A percentile compares a stretch with the other conserved stretches of the same genome.
phyloP scores from a whole-genome alignment of 1,140 invertebrate species.

The Drosophila insularis region DNA sequence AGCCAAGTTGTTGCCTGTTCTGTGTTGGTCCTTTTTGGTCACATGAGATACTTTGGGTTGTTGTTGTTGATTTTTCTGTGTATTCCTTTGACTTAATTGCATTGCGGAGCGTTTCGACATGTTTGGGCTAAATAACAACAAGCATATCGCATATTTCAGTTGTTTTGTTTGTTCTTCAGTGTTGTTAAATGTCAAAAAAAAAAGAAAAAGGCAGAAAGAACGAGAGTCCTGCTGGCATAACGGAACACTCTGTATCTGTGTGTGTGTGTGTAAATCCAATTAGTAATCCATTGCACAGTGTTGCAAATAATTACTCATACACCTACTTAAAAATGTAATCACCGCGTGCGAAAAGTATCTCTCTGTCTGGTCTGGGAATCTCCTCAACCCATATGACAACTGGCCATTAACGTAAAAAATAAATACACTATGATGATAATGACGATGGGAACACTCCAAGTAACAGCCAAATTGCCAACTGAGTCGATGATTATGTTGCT shows the following conservation, averaged over 20 bases:
- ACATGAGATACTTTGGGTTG: conserved; percentile 17
- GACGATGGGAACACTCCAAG: conserved; percentile 8
- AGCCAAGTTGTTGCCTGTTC: not conserved
- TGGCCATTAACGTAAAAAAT: conserved; percentile 65
- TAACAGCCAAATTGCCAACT: conserved; percentile 50
- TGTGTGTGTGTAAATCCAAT: not conserved
- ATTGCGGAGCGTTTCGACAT: not conserved
- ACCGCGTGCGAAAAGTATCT: conserved; percentile 36
- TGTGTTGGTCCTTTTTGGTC: conserved; percentile 22
- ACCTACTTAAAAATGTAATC: conserved; percentile 64
- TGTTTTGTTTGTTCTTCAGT: not conserved
- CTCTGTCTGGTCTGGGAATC: conserved; percentile 37
- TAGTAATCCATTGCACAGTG: not conserved
- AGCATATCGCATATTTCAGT: conserved; percentile 16
- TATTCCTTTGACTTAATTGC: conserved; percentile 14
- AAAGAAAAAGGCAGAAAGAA: not conserved
- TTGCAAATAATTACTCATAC: conserved; percentile 52
- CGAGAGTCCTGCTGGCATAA: not conserved
- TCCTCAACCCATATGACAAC: conserved; percentile 55
- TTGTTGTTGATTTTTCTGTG: conserved; percentile 14
- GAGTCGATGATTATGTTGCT: conserved; percentile 57
- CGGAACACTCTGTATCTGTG: not conserved
- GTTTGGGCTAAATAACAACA: not conserved
- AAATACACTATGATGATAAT: conserved; percentile 53
- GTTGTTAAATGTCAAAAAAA: not conserved